A percentile compares a stretch with the other conserved stretches of the same genome.
phyloP scores from a whole-genome alignment of 2,797 vertebrate genomes.

The Cetoscarus ocellatus region DNA sequence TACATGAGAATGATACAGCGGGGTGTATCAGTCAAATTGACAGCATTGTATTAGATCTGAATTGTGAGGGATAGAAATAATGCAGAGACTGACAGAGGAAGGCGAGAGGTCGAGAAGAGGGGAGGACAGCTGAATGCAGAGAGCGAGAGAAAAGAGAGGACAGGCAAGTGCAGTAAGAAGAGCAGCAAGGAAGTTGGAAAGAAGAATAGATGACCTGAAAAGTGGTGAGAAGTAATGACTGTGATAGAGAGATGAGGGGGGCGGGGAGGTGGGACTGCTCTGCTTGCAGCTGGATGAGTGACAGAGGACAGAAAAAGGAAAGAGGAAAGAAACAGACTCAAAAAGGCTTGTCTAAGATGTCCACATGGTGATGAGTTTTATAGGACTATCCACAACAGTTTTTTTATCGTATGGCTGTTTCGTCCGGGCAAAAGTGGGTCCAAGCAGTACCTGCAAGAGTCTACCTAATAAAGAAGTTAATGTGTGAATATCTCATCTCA shows the following conservation, averaged over 20 bases:
- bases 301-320: slow-evolving; percentile 12
- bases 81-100: slow-evolving; percentile 2
- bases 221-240: slow-evolving; percentile 44
- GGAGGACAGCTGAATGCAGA: slow-evolving; percentile 21
- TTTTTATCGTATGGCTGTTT: no score
- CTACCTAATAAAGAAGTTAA: no score
- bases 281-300: slow-evolving; percentile 31
- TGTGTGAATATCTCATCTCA: no score
- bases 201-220: slow-evolving; percentile 24
- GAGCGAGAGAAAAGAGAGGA: neutral
- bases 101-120: slow-evolving; percentile 25
- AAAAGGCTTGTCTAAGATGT: neutral
- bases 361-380: no score
- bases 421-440: no score
- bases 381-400: no score
- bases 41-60: slow-evolving; percentile 22
- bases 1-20: neutral
- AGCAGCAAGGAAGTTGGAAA: slow-evolving; percentile 8
- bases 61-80: neutral
- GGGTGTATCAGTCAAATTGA: slow-evolving; percentile 21
- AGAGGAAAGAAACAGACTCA: neutral
- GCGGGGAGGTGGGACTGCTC: slow-evolving; percentile 26
- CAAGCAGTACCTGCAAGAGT: no score
- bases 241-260: slow-evolving; percentile 28
- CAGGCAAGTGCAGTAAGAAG: neutral